Evolutionary conservation across 2,113 vertebrate genomes (phyloP).

Genomic region (Numida meleagris): DNA sequence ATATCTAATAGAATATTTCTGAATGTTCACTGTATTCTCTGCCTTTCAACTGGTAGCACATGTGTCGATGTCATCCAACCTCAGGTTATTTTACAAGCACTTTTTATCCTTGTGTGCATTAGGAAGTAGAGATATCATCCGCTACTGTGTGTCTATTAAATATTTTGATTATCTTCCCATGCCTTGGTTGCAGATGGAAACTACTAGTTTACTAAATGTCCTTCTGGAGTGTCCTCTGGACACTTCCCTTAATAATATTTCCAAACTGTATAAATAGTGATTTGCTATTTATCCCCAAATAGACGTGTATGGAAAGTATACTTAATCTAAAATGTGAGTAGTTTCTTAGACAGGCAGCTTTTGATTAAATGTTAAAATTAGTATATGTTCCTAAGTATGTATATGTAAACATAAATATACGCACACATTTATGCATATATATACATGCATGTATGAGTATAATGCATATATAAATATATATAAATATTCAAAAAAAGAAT

Average conservation of each 20-base stretch:
- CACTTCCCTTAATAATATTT: neutral
- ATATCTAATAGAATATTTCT: neutral
- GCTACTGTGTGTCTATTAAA: neutral
- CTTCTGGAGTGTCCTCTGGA: neutral
- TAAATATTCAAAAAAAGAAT: neutral
- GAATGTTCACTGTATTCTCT: neutral
- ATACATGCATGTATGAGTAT: neutral
- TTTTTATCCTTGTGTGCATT: neutral
- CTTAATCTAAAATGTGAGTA: neutral
- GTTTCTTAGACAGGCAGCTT: neutral
- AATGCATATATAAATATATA: neutral
- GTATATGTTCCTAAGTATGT: too few species aligned
- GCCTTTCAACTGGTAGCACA: neutral
- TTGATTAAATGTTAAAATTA: neutral
- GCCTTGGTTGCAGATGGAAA: neutral
- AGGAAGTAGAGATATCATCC: neutral
- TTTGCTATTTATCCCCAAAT: neutral
- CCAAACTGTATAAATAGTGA: neutral
- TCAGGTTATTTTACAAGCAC: neutral
- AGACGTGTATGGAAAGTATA: neutral
- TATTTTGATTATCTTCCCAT: neutral
- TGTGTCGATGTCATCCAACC: neutral
- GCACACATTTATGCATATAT: neutral
- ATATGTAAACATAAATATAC: neutral
- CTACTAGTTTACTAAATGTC: neutral